phyloP scores from a whole-genome alignment of 2,888 invertebrate genomes.

The Achlya flavicornis region DNA sequence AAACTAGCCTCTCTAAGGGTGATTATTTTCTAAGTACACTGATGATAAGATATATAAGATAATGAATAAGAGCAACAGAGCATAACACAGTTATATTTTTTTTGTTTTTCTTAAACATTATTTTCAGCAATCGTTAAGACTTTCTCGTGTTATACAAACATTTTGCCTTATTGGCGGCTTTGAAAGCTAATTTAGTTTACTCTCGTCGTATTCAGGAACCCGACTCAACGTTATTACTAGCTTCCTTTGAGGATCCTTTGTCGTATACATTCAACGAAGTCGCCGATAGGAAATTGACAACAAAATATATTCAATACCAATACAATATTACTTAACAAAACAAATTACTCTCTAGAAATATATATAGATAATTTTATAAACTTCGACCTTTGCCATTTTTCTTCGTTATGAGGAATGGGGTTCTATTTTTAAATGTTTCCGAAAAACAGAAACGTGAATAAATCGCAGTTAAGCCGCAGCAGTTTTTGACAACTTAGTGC shows the following conservation, averaged over 20 bases:
- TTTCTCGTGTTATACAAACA: slow-evolving; percentile 30
- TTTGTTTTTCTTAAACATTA: slow-evolving; percentile 2
- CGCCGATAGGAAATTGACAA: slow-evolving; percentile 30
- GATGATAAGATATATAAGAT: too few species aligned
- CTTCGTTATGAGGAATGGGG: neutral
- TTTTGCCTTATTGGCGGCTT: slow-evolving; percentile 42
- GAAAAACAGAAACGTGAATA: neutral
- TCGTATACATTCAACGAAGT: slow-evolving; percentile 29
- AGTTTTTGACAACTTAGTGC: neutral
- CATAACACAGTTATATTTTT: neutral
- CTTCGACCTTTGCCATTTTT: too few species aligned
- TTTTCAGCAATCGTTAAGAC: neutral
- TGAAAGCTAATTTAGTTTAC: slow-evolving; percentile 54
- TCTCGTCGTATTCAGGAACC: slow-evolving; percentile 47
- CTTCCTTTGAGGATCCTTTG: slow-evolving; percentile 49
- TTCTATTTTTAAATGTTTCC: neutral
- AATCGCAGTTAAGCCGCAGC: neutral
- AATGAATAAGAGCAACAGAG: too few species aligned
- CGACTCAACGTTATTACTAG: slow-evolving; percentile 56
- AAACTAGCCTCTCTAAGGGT: too few species aligned
- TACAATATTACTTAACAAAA: slow-evolving; percentile 22
- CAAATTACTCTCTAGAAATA: slow-evolving; percentile 18
- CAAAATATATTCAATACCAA: slow-evolving; percentile 37
- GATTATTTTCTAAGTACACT: too few species aligned
- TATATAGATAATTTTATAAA: neutral